phyloP scores from a whole-genome alignment of 2,888 invertebrate species.

The Diarsia rubi region DNA sequence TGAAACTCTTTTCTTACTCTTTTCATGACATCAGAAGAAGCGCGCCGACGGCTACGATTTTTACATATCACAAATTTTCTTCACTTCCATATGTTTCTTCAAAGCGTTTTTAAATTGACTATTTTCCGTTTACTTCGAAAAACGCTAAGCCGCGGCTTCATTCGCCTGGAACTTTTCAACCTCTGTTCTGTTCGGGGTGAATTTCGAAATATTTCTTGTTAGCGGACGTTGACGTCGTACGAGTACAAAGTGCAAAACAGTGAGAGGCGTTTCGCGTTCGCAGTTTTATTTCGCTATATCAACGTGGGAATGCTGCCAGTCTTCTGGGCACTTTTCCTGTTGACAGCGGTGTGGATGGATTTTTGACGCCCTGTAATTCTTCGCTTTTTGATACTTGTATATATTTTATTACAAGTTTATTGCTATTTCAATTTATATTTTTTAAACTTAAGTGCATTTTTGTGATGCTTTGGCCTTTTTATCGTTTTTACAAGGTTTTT shows the following conservation, averaged over 20 bases:
- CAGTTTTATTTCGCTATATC: neutral
- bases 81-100: constrained; percentile 22
- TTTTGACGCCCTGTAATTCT: too few species aligned
- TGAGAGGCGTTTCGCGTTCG: constrained; percentile 9
- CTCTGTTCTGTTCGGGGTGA: neutral
- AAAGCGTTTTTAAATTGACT: constrained; percentile 34
- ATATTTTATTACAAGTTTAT: too few species aligned
- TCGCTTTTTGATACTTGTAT: too few species aligned
- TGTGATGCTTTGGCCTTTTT: neutral
- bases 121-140: constrained; percentile 2
- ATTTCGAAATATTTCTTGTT: neutral
- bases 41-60: constrained; percentile 22
- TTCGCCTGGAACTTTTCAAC: neutral
- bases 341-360: too few species aligned
- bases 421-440: neutral
- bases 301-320: too few species aligned
- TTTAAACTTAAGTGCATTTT: neutral
- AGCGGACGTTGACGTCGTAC: constrained; percentile 1
- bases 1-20: constrained; percentile 8
- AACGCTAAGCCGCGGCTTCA: neutral
- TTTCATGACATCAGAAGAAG: neutral
- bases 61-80: constrained; percentile 26
- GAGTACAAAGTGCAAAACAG: constrained; percentile 9
- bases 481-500: neutral
- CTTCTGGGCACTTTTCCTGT: too few species aligned